A percentile compares a stretch with the other conserved stretches of the same genome.
These are phyloP conservation scores for Notarius quadriscutis DNA, from an alignment of 2,113 vertebrate genomes.

Conservation along the genomic window DNA sequence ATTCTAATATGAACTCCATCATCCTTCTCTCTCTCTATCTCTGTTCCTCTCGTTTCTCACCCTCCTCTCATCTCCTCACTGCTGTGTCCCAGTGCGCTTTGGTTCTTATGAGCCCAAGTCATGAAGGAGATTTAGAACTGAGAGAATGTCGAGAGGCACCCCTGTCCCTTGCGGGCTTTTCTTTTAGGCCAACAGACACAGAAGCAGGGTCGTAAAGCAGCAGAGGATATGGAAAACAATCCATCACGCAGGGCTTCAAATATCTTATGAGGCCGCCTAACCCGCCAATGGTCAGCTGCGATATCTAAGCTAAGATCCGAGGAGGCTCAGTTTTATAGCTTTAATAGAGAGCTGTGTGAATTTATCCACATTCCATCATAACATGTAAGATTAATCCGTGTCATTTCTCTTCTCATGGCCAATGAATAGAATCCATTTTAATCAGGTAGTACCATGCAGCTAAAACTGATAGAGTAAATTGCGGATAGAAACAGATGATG, in stretches of 20 bases:
- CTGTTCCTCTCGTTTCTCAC: constrained; percentile 8
- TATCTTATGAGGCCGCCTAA: constrained; percentile 47
- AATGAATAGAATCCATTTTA: neutral
- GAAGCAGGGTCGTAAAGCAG: constrained; percentile 67
- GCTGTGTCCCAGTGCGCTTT: constrained; percentile 22
- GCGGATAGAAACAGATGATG: neutral
- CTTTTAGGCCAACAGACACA: constrained; percentile 64
- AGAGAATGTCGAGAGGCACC: constrained; percentile 64
- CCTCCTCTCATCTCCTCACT: constrained; percentile 29
- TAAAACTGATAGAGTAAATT: neutral
- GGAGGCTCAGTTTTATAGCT: constrained; percentile 20
- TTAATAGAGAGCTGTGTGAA: constrained; percentile 16
- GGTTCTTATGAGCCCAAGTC: constrained; percentile 56
- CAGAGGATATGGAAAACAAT: constrained; percentile 66
- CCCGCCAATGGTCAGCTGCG: constrained; percentile 58
- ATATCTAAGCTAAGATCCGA: constrained; percentile 39
- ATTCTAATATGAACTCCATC: constrained; percentile 24
- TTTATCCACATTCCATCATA: constrained; percentile 49
- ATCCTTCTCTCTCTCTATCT: constrained; percentile 20
- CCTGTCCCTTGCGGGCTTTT: constrained; percentile 64
- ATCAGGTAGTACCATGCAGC: neutral
- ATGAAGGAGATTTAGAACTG: constrained; percentile 70
- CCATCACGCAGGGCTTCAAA: constrained; percentile 62
- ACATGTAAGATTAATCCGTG: constrained; percentile 43
- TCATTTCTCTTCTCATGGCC: constrained; percentile 18